A percentile compares a stretch with the other conserved stretches of the same genome.
Conservation (phyloP, 2,797 vertebrate genomes). For the Borostomias antarcticus region DNA sequence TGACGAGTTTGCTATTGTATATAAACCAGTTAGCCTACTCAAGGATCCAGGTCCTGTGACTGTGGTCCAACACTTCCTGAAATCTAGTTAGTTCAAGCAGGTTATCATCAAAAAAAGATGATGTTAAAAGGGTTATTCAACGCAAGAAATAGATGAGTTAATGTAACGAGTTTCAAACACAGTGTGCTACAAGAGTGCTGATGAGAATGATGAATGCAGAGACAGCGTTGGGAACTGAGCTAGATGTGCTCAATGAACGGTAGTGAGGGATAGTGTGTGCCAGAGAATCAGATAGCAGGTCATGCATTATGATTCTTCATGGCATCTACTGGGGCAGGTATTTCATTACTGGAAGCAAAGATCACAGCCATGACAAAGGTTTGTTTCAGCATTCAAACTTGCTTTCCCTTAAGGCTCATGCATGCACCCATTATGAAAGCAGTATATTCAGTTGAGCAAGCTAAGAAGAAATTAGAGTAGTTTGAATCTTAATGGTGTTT, state of each 20-base stretch:
- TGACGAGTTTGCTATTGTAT: background rate
- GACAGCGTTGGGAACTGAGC: conserved; percentile 22
- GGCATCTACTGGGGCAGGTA: conserved; percentile 36
- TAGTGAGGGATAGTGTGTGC: background rate
- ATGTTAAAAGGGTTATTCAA: background rate
- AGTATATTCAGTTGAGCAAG: conserved; percentile 5
- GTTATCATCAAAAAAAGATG: background rate
- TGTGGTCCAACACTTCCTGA: too few relatives aligned
- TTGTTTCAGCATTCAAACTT: conserved; percentile 25
- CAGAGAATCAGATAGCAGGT: conserved; percentile 26
- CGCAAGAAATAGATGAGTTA: conserved; percentile 1
- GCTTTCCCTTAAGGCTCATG: background rate
- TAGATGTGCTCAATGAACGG: background rate
- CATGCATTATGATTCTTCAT: conserved; percentile 38
- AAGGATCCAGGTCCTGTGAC: too few relatives aligned
- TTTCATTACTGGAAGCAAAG: conserved; percentile 51
- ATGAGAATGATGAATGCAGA: too few relatives aligned
- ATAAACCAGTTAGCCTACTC: background rate
- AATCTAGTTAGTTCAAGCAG: background rate
- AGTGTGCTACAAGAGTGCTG: conserved; percentile 15
- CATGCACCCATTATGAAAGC: conserved; percentile 29
- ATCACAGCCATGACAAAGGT: conserved; percentile 48
- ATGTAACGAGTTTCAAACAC: conserved; percentile 22
- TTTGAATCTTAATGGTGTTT: conserved; percentile 3
- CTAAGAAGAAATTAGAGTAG: background rate